Conservation (phyloP, 2,113 vertebrate species). For the Nothobranchius kuhntae region DNA sequence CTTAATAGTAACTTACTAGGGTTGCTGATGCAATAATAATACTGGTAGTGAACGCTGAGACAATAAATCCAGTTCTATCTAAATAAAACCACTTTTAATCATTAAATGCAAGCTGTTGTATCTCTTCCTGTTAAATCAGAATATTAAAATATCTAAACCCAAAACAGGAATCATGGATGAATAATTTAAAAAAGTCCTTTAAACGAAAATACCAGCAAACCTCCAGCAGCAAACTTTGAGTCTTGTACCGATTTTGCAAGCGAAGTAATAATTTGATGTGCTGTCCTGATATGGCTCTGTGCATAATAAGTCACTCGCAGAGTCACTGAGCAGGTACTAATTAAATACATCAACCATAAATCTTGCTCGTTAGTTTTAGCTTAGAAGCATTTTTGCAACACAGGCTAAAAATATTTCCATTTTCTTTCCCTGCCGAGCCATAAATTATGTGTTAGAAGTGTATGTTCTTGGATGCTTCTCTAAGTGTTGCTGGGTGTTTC, state of each 20-base stretch:
- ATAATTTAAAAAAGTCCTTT: slow-evolving; percentile 4
- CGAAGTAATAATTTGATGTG: slow-evolving; percentile 63
- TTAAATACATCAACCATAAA: slow-evolving; percentile 72
- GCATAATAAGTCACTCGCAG: slow-evolving; percentile 63
- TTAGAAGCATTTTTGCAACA: slow-evolving; percentile 45
- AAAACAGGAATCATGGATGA: neutral
- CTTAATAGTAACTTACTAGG: slow-evolving; percentile 2
- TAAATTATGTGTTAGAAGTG: slow-evolving; percentile 46
- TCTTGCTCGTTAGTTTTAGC: slow-evolving; percentile 46
- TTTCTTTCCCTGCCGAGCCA: slow-evolving; percentile 25
- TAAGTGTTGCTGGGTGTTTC: slow-evolving; percentile 13
- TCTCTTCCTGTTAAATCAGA: neutral
- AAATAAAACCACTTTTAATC: neutral
- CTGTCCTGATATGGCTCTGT: slow-evolving; percentile 45
- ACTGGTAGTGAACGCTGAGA: neutral
- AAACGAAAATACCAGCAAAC: slow-evolving; percentile 33
- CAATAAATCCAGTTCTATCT: neutral
- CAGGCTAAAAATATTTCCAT: slow-evolving; percentile 55
- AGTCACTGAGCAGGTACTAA: slow-evolving; percentile 71
- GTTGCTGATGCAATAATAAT: neutral
- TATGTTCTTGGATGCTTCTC: slow-evolving; percentile 1
- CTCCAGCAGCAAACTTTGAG: slow-evolving; percentile 53
- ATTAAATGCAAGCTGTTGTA: neutral
- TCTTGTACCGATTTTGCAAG: slow-evolving; percentile 54
- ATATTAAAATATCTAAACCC: neutral